A percentile compares a stretch with the other conserved stretches of the same genome.
Conservation (phyloP, 1,140 invertebrate species). For the Propsilocerus akamusi region DNA sequence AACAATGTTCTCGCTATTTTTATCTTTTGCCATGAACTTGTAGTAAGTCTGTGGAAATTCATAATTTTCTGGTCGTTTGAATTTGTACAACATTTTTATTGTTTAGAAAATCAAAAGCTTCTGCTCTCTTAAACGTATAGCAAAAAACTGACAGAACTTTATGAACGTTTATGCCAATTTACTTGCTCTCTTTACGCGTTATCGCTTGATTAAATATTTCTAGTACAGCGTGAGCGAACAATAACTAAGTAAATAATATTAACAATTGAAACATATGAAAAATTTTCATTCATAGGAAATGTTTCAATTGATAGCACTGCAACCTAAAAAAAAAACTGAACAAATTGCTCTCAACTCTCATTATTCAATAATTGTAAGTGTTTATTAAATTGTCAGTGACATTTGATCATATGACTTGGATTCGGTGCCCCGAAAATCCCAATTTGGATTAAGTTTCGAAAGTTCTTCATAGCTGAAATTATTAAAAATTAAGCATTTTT, state of each 20-base stretch:
- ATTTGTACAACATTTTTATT: background rate
- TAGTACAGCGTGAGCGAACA: no score
- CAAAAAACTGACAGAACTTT: no score
- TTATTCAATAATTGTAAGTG: background rate
- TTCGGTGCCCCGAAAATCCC: background rate
- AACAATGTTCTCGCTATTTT: background rate
- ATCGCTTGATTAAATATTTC: no score
- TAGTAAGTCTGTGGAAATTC: background rate
- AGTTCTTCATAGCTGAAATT: background rate
- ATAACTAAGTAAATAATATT: no score
- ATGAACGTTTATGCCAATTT: no score
- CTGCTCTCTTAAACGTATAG: no score
- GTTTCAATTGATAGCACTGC: no score
- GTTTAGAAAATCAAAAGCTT: background rate
- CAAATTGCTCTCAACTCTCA: no score
- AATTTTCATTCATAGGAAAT: no score
- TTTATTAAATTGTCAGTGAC: background rate
- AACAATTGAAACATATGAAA: no score
- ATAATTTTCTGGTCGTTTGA: background rate
- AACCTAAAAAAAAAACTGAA: no score
- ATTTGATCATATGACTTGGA: background rate
- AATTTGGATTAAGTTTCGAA: background rate
- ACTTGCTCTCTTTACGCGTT: no score
- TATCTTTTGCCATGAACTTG: background rate
- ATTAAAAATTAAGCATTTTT: background rate